Base-by-base conservation (phyloP, 2,888 invertebrate genomes). In the Euplexia lucipara region DNA sequence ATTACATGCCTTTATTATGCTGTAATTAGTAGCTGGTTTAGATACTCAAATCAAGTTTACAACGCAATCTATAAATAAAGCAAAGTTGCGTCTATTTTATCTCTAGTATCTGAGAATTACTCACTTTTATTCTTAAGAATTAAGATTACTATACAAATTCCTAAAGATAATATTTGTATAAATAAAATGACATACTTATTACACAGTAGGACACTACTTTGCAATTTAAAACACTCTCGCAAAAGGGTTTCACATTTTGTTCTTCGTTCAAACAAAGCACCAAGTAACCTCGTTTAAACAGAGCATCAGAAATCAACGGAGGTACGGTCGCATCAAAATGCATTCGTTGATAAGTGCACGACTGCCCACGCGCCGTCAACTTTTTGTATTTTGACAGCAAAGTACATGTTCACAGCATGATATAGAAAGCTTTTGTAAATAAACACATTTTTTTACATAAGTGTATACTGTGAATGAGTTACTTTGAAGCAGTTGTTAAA, bases 321-420 rank as follows among this genome's bases (percentile, higher is more conserved):
- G 39, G 41, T 37, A 48, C 37, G 42, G 48, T 48, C 69, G 57
- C 75, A 69, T 76, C 66, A 41, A 65, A 81, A 75, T 63, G 56
- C 69, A 75, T 77, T 70, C 51, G 58, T 71, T 72, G 72, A 72
- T 78, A 75, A 80, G 76, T 78, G 68, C 76, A 63, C 71, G 59
- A 10, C 74, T 61, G 52, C 84, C 85, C 83, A 85, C 86, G 77
- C 77, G 53, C 61, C 79, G 79, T 82, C 82, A 75, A 64, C 71
- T 79, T 72, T 78, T 84, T 75, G 75, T 73, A 74, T 75, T 80
- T 63, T 79, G 80, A 75, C 79, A 69, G 80, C 64, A 54, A 66
- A 64, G 68, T 66, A 74, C 54, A 71, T 52, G 60, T 39, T 72
- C 59, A 64, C 75, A 60, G 72, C 69, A 47, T 61, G 63, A 52